These are phyloP conservation scores for Sthenelais limicola DNA, from an alignment of 2,888 invertebrate genomes.

Conservation along the genomic window DNA sequence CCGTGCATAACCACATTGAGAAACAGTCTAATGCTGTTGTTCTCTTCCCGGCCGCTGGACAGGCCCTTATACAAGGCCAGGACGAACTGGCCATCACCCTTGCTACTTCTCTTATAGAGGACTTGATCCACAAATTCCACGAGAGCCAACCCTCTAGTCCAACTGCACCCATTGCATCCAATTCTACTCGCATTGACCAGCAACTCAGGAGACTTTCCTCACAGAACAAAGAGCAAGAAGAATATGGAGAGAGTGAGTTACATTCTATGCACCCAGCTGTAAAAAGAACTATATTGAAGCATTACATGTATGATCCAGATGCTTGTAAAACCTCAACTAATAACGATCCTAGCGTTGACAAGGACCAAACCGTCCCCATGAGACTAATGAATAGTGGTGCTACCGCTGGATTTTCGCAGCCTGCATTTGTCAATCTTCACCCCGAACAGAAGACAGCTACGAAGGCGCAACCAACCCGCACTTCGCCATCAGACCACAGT, in stretches of 20 bases:
- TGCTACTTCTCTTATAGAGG: constrained; percentile 63
- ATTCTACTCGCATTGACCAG: constrained; percentile 37
- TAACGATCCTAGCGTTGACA: background rate
- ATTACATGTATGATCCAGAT: constrained; percentile 11
- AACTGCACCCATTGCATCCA: background rate
- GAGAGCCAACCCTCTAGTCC: constrained; percentile 35
- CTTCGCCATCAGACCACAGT: too few relatives aligned
- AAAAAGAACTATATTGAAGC: constrained; percentile 38
- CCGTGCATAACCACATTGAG: constrained; percentile 57
- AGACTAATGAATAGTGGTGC: background rate
- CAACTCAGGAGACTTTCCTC: constrained; percentile 42
- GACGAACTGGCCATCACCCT: constrained; percentile 59
- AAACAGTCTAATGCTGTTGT: constrained; percentile 50
- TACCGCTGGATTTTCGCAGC: background rate
- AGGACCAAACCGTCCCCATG: constrained; percentile 15
- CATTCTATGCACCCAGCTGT: constrained; percentile 15
- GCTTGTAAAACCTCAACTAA: background rate
- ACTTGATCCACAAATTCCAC: constrained; percentile 52
- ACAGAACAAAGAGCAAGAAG: constrained; percentile 30
- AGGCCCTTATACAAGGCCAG: constrained; percentile 56
- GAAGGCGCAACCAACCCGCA: too few relatives aligned
- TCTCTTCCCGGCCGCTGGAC: constrained; percentile 52
- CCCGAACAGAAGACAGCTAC: background rate
- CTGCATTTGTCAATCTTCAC: constrained; percentile 15
- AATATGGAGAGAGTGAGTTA: constrained; percentile 4